Conservation (phyloP, 2,888 invertebrate species). For the Drosophila mercatorum region DNA sequence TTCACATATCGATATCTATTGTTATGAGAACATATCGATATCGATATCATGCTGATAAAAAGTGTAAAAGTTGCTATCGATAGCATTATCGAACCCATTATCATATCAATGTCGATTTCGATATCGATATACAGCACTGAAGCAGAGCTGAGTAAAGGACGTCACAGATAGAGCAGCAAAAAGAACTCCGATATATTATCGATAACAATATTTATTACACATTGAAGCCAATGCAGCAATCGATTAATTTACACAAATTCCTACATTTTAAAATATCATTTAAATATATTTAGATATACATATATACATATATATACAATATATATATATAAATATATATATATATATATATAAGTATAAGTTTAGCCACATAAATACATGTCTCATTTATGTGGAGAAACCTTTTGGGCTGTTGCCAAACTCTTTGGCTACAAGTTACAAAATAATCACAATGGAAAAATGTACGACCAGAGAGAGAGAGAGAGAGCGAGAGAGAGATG, state of each 20-base stretch:
- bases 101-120: background rate
- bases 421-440: slow-evolving; percentile 5
- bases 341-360: background rate
- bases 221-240: background rate
- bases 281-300: no score
- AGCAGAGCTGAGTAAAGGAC: no score
- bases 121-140: background rate
- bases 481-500: background rate
- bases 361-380: background rate
- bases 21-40: background rate
- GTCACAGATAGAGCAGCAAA: background rate
- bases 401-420: slow-evolving; percentile 1
- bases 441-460: slow-evolving; percentile 2
- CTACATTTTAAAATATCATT: no score
- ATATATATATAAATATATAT: no score
- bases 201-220: background rate
- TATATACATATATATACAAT: background rate
- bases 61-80: background rate
- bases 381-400: background rate
- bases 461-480: background rate
- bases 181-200: background rate
- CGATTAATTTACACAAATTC: background rate
- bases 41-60: no score
- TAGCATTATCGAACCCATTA: background rate
- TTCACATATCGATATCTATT: background rate